Evolutionary conservation across 2,797 vertebrate genomes (phyloP).

Genomic region (Cyclopterus lumpus): DNA sequence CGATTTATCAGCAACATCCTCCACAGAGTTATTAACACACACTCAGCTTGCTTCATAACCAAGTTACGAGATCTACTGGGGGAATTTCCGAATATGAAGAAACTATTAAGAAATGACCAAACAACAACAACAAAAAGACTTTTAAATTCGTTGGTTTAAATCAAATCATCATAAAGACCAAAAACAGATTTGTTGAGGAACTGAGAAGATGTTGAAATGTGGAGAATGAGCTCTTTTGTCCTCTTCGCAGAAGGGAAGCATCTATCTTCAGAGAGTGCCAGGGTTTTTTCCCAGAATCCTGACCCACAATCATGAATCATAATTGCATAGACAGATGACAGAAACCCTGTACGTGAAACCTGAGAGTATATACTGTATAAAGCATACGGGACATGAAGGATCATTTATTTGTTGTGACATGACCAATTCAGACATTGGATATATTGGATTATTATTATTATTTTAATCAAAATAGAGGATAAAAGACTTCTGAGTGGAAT

Average conservation of each 20-base stretch:
- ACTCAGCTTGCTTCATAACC: conserved; percentile 49
- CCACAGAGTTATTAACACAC: conserved; percentile 43
- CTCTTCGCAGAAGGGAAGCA: conserved; percentile 65
- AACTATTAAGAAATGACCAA: conserved; percentile 41
- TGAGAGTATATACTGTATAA: conserved; percentile 28
- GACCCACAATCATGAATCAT: conserved; percentile 69
- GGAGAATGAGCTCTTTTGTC: conserved; percentile 71
- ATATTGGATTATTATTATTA: conserved; percentile 44
- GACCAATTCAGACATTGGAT: conserved; percentile 40
- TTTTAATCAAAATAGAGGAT: conserved; percentile 26
- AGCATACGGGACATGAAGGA: conserved; percentile 15
- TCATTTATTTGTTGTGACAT: conserved; percentile 41
- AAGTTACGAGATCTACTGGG: conserved; percentile 44
- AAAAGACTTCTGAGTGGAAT: conserved; percentile 39
- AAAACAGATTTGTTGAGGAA: conserved; percentile 66
- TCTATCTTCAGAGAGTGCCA: conserved; percentile 75
- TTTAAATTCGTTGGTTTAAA: conserved; percentile 62
- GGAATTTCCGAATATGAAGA: conserved; percentile 55
- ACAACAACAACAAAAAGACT: conserved; percentile 59
- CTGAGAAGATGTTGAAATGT: conserved; percentile 67
- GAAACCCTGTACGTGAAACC: conserved; percentile 39
- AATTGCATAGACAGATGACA: conserved; percentile 50
- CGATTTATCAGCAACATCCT: conserved; percentile 48
- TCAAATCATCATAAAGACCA: conserved; percentile 63
- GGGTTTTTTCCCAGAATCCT: conserved; percentile 71